phyloP scores from a whole-genome alignment of 35 echinoderm and acorn worm genomes.

The Ophioderma brevispina region DNA sequence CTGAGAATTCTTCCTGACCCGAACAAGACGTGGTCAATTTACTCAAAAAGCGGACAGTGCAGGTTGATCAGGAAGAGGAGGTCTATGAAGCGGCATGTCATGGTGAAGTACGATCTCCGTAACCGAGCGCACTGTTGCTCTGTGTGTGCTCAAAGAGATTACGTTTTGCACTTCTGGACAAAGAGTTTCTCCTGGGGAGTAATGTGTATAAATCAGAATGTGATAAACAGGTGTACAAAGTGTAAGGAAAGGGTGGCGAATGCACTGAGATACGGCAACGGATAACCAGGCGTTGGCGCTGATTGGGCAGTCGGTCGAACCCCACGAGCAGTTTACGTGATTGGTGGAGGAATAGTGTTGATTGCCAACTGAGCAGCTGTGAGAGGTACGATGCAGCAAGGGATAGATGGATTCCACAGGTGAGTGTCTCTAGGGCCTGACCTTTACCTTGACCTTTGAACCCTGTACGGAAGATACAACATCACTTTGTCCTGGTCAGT shows the following conservation, averaged over 20 bases:
- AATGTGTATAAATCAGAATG: constrained; percentile 84
- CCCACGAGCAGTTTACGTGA: constrained; percentile 93
- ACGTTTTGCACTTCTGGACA: constrained; percentile 85
- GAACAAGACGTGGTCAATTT: constrained; percentile 90
- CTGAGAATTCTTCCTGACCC: constrained; percentile 91
- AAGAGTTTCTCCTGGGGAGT: constrained; percentile 82
- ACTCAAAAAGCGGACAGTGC: constrained; percentile 85
- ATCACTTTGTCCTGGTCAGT: too few species aligned
- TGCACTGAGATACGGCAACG: constrained; percentile 86
- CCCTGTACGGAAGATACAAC: too few species aligned
- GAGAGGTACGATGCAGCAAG: constrained; percentile 88
- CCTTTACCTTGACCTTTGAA: background rate
- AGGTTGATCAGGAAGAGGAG: constrained; percentile 90
- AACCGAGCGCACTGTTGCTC: constrained; percentile 83
- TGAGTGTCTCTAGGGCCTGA: constrained; percentile 40
- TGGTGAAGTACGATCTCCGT: constrained; percentile 87
- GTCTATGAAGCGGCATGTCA: constrained; percentile 88
- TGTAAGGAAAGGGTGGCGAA: constrained; percentile 74
- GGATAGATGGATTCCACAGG: constrained; percentile 97
- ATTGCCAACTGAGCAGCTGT: constrained; percentile 94
- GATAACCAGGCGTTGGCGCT: constrained; percentile 95
- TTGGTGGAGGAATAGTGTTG: constrained; percentile 83
- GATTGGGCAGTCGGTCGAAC: constrained; percentile 82
- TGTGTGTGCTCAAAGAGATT: constrained; percentile 78
- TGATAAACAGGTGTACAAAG: constrained; percentile 81